Evolutionary conservation across 2,797 vertebrate species (phyloP).

Genomic region (Emys orbicularis): DNA sequence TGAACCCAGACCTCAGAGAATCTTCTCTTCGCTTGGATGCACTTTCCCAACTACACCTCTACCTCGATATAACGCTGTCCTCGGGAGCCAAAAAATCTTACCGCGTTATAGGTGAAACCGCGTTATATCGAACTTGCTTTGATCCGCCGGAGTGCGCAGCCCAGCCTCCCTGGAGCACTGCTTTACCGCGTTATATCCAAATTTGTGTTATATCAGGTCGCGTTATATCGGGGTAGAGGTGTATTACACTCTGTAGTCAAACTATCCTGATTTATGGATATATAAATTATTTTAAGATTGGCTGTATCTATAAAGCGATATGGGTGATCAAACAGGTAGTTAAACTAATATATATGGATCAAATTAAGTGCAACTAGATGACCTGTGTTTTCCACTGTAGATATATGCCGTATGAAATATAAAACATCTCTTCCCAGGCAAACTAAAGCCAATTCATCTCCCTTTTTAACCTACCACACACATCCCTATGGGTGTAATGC

Average conservation of each 20-base stretch:
- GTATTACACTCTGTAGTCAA: constrained; percentile 58
- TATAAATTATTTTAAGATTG: constrained; percentile 34
- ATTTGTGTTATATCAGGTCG: no score
- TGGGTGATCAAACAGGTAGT: constrained; percentile 18
- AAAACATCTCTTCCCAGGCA: not conserved
- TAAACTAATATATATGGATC: constrained; percentile 13
- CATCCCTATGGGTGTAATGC: not conserved
- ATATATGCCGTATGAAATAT: not conserved
- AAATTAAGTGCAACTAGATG: not conserved
- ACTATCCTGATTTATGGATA: constrained; percentile 57
- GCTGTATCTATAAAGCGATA: constrained; percentile 45
- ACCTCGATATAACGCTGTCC: no score
- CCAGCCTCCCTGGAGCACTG: no score
- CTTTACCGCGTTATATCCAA: no score
- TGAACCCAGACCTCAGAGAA: constrained; percentile 53
- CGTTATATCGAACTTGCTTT: no score
- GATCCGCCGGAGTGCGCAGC: no score
- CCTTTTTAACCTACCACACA: not conserved
- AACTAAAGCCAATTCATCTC: not conserved
- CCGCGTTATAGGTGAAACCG: no score
- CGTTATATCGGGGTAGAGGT: no score
- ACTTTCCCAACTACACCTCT: constrained; percentile 55
- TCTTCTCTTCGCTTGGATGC: constrained; percentile 50
- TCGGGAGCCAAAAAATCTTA: no score
- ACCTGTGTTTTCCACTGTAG: not conserved